These are phyloP conservation scores for Ia io DNA, from an alignment of 2,113 vertebrate species.

Conservation along the genomic window DNA sequence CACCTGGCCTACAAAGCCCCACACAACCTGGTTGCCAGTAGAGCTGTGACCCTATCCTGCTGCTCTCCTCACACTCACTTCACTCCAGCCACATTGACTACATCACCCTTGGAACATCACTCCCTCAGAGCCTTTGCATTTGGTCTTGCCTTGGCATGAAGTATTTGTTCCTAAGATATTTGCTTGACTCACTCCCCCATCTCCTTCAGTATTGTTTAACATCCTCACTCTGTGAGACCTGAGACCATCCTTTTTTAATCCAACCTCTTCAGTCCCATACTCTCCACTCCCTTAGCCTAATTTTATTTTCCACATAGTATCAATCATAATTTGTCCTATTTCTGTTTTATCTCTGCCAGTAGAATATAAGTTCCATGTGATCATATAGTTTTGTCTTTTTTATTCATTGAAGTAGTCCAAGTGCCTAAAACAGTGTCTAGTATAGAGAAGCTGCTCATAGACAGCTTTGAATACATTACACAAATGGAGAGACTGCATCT, in stretches of 20 bases:
- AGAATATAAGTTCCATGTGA: neutral
- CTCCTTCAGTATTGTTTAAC: neutral
- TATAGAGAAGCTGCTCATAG: neutral
- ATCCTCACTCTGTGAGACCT: neutral
- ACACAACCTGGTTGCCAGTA: neutral
- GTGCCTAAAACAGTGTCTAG: neutral
- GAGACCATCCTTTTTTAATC: neutral
- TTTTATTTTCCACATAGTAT: neutral
- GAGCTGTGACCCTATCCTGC: neutral
- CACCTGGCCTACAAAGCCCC: too few relatives aligned
- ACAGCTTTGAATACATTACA: neutral
- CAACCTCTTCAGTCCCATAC: neutral
- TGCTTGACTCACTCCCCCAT: neutral
- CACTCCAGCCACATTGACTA: neutral
- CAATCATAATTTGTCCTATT: neutral
- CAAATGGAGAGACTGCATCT: neutral
- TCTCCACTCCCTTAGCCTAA: neutral
- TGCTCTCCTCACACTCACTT: neutral
- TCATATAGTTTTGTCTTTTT: neutral
- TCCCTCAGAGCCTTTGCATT: neutral
- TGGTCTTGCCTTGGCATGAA: neutral
- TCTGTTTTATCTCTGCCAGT: neutral
- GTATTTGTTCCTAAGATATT: neutral
- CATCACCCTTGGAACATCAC: neutral
- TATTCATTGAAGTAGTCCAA: neutral